These are phyloP conservation scores for Peromyscus melanophrys DNA, from an alignment of 2,797 vertebrate genomes.

Conservation along the genomic window DNA sequence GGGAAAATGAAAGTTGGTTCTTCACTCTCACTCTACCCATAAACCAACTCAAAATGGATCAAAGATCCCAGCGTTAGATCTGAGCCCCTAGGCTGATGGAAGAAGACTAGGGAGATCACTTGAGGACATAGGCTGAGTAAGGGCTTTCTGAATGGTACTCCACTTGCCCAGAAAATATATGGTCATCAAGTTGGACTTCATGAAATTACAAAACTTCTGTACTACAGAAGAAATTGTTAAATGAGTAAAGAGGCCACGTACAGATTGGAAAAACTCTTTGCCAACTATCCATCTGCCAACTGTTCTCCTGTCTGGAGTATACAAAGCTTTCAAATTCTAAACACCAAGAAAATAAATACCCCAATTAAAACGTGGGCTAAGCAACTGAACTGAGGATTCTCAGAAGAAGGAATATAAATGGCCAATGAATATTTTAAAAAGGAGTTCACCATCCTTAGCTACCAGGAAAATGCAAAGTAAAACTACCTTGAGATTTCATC, in stretches of 20 bases:
- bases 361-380: not conserved
- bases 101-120: not conserved
- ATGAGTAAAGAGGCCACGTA: not conserved
- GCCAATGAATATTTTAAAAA: not conserved
- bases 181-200: not conserved
- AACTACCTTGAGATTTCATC: not conserved
- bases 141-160: not conserved
- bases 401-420: not conserved
- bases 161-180: not conserved
- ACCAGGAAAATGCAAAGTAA: not conserved
- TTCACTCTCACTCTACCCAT: not conserved
- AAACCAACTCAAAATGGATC: not conserved
- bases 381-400: not conserved
- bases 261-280: not conserved
- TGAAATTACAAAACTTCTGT: too few species aligned
- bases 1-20: not conserved
- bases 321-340: not conserved
- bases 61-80: not conserved
- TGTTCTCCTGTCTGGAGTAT: not conserved
- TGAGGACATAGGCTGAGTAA: not conserved
- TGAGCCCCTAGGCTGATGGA: not conserved
- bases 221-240: too few species aligned
- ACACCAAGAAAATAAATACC: not conserved
- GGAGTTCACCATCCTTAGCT: not conserved
- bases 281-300: not conserved